Evolutionary conservation across 2,888 invertebrate species (phyloP).

Genomic region (Patella caerulea): DNA sequence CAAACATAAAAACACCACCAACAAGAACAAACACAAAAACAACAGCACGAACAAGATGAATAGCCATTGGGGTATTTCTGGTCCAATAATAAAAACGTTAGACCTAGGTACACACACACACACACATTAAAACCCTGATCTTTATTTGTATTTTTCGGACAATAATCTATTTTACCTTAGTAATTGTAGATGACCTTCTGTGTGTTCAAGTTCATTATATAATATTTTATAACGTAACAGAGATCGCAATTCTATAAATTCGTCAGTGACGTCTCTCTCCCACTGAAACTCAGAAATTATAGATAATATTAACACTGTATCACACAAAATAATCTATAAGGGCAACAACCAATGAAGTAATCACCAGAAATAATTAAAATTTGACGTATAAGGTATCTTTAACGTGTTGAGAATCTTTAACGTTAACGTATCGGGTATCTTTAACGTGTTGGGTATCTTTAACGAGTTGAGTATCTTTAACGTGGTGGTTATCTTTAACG

Average conservation of each 20-base stretch:
- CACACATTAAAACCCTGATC: neutral
- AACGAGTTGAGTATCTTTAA: too few relatives aligned
- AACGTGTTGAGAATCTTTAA: too few relatives aligned
- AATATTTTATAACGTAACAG: constrained; percentile 48
- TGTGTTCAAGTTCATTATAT: constrained; percentile 56
- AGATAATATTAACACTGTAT: neutral
- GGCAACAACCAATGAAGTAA: too few relatives aligned
- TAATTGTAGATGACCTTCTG: constrained; percentile 66
- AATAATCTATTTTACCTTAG: constrained; percentile 51
- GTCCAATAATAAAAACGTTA: constrained; percentile 1
- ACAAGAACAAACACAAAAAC: too few relatives aligned
- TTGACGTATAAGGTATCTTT: too few relatives aligned
- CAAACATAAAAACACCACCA: too few relatives aligned
- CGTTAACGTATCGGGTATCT: too few relatives aligned
- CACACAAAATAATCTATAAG: too few relatives aligned
- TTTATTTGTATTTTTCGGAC: too few relatives aligned
- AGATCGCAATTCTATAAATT: constrained; percentile 43
- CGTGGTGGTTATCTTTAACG: too few relatives aligned
- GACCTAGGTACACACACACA: neutral
- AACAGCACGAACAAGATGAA: neutral
- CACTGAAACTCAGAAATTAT: constrained; percentile 32
- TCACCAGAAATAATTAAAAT: too few relatives aligned
- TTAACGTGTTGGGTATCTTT: too few relatives aligned
- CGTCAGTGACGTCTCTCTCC: constrained; percentile 28
- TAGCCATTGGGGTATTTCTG: neutral